Base-by-base conservation (phyloP, 2,797 vertebrate species). In the Myotis vivesi region DNA sequence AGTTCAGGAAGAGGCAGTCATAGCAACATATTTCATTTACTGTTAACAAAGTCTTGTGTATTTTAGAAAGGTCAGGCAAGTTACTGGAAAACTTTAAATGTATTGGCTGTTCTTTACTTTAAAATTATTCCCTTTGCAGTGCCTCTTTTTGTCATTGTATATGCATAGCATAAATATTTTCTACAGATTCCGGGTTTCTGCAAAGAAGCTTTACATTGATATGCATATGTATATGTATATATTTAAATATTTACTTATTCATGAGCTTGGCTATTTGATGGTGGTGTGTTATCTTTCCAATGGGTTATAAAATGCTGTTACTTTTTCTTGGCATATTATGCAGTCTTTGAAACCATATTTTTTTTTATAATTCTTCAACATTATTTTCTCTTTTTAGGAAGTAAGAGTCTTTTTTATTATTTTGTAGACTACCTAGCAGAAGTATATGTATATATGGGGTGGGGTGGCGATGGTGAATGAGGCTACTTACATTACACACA, bases 171-270 rank as follows among this genome's bases (percentile, higher is more conserved):
- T 94, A 89, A 85, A 87, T 79, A 51, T 79, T 53, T 94, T 33
- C 33, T 64, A 92, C 84, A 95, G 84, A 95, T 16, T 82, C 59
- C 38, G 89, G 81, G 55, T 72, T 95, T 51, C 68, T 92, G 55
- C 7, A 28, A 51, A 72, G 53, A 64, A 87, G 62, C 19, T 46
- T 94, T 77, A 72, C 62, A 66, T 94, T 94, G 91, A 95, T 97
- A 87, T 94, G 87, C 91, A 94, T 94, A 95, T 96, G 84, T 90
- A 62, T 76, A 92, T 80, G 84, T 82, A 72, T 72, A 92, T 80
- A 81, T 79, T 89, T 96, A 96, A 96, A 96, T 95, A 97, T 96
- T 96, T 97, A 94, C 96, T 94, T 96, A 95, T 97, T 97, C 97
- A 95, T 96, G 68, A 96, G 62, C 49, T 94, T 92, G 68, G 38